Evolutionary conservation across 2,113 vertebrate species (phyloP), one percentile per base, ranked within the genome.

Genomic region (Lethenteron reissneri): DNA sequence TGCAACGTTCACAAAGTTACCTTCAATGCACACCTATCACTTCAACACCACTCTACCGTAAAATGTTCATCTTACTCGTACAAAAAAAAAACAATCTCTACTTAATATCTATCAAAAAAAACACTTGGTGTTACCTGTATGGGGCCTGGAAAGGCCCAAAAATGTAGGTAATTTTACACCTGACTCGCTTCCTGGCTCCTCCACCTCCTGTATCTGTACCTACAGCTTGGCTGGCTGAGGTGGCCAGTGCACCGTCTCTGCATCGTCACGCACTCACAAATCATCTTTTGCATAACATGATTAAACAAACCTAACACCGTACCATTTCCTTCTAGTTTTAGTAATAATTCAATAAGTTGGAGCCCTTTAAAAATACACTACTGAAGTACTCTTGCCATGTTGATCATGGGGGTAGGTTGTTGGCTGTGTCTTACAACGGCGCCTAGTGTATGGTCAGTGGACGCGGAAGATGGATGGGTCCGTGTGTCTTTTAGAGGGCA

Each of bases 141-240:
- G 78, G 74, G 78, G 81, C 76, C 80, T 81, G 80, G 79, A 84
- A 83, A 74, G 80, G 78, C 80, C 79, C 83, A 76, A 74, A 83
- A 80, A 75, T 76, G 80, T 83, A 85, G 80, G 76, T 75, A 81
- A 84, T 82, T 77, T 77, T 83, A 85, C 79, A 85, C 79, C 80
- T 83, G 80, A 77, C 81, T 78, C 81, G 79, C 78, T 78, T 81
- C 80, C 79, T 80, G 77, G 76, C 79, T 78, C 80, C 81, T 81
- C 81, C 81, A 79, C 79, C 82, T 74, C 56, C 81, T 82, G 78
- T 81, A 83, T 80, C 78, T 84, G 82, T 76, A 81, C 77, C 82
- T 81, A 81, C 77, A 58, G 72, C 71, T 80, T 81, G 41, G 41
- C 41, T 41, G 41, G 41, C 41, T 41, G 41, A 41, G 41, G 41